Base-by-base conservation (phyloP, 1,140 invertebrate species). In the Monochamus saltuarius region DNA sequence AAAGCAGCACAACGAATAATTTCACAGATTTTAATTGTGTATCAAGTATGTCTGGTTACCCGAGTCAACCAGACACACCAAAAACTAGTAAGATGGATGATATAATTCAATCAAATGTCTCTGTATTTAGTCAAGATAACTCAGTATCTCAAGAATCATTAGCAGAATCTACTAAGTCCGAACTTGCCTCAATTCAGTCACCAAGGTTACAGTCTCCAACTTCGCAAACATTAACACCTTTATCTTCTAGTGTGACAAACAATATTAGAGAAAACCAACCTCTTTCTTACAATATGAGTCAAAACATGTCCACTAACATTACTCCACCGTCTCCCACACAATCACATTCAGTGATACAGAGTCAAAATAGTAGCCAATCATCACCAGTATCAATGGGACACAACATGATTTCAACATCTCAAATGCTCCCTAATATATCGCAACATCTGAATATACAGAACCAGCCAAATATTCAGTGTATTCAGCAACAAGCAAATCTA, bases 31-130 rank as follows among this genome's bases (percentile, higher is more conserved):
- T 73, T 59, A 72, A 68, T 59, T 69, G 69, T 42, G 72, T 73
- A 9, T 70, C 73, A 7, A 73, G 69, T 50, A 71, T 73, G 61
- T 68, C 73, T 16, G 65, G 62, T 39, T 77, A 75, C 60, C 69
- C 71, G 68, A 72, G 43, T 50, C 78, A 80, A 56, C 62, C 73
- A 11, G 77, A 73, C 50, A 62, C 68, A 55, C 61, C 73, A 40
- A 73, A 80, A 57, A 70, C 73, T 54, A 76, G 74, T 74, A 70
- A 76, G 49, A 69, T 72, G 64, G 75, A 77, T 42, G 75, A 77
- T 69, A 50, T 77, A 37, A 66, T 70, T 54, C 72, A 73, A 45
- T 70, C 72, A 9, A 69, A 62, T 67, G 50, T 56, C 50, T 68
- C 73, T 62, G 64, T 62, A 59, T 74, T 67, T 55, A 70, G 65